Base-by-base conservation (phyloP, 2,888 invertebrate species). In the Arrhopalites spinosus region DNA sequence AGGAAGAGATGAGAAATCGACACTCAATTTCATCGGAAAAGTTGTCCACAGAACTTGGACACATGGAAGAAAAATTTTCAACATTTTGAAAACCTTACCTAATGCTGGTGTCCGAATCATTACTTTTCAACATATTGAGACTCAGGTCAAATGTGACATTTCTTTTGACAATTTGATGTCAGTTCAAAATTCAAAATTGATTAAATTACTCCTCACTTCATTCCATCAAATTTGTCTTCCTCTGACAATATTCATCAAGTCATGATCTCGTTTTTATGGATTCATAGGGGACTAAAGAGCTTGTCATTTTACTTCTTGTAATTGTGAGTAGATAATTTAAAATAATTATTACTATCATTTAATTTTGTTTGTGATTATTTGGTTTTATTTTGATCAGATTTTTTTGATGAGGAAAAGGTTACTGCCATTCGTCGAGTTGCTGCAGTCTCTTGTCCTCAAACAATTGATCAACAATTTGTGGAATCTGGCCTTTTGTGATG, bases 131-230 rank as follows among this genome's bases (percentile, higher is more conserved):
- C 59, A 59, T 25, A 13, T 25, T 1, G 25, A 25, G 23, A 59
- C 59, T 7, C 5, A 59, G n/a, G 59, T 59, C 25, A 59, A 59
- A 59, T 59, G 59, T 59, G 59, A 59, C 15, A 27, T 59, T 7
- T 25, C 25, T 15, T 59, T 59, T 59, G 59, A 59, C 3, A 59
- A 23, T 1, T 3, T 59, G 1, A 25, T 27, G 59, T 59, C 59
- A 2, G 27, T 59, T 27, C 59, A 59, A 15, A 59, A 59, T 59
- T 59, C 59, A 1, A 59, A 27, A 27, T 27, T 59, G 11, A 59
- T 59, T 15, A 5, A 15, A 25, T 59, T 59, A 11, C 59, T 59
- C 59, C 5, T 59, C 59, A n/a, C n/a, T n/a, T 59, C 59, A 5
- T 25, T 59, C 3, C 25, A 59, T 15, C 59, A 23, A 5, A 11